Percentiles rank a stretch among this genome's conserved stretches.
These are phyloP conservation scores for Drosophila anceps DNA, from an alignment of 2,888 invertebrate species.

Conservation along the genomic window DNA sequence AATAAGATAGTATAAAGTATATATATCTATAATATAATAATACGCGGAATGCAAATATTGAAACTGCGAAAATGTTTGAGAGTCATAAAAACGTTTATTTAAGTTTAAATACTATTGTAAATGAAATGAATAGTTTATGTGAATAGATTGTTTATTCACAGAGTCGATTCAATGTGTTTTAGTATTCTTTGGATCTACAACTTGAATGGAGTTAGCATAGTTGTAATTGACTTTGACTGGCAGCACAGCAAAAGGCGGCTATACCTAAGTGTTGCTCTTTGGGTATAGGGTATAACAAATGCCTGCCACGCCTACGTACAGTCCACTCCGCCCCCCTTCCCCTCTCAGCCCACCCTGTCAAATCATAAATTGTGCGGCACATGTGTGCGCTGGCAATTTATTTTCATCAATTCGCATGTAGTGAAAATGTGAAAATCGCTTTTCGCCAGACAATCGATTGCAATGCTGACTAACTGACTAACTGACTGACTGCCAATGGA, in stretches of 20 bases:
- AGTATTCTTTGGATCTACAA: background rate
- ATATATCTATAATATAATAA: background rate
- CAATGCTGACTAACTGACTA: conserved; percentile 40
- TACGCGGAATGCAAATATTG: background rate
- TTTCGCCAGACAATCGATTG: conserved; percentile 75
- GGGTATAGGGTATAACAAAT: conserved; percentile 10
- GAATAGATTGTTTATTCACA: background rate
- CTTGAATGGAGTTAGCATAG: background rate
- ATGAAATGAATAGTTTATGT: background rate
- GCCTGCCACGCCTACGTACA: conserved; percentile 2
- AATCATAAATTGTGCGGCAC: conserved; percentile 75
- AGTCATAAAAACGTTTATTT: background rate
- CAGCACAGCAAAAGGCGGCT: background rate
- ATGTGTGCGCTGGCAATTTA: conserved; percentile 79
- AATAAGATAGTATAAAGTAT: background rate
- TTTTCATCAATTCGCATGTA: conserved; percentile 72
- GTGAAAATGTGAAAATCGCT: conserved; percentile 70
- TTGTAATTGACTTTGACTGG: too few relatives aligned
- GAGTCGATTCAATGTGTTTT: background rate
- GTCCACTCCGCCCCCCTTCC: background rate
- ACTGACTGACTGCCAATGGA: conserved; percentile 9
- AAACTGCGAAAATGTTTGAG: background rate
- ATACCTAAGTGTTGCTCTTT: too few relatives aligned
- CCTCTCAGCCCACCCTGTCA: conserved; percentile 2
- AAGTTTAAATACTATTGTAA: background rate